Conservation (phyloP, 2,797 vertebrate species). For the Cephalopachus bancanus region DNA sequence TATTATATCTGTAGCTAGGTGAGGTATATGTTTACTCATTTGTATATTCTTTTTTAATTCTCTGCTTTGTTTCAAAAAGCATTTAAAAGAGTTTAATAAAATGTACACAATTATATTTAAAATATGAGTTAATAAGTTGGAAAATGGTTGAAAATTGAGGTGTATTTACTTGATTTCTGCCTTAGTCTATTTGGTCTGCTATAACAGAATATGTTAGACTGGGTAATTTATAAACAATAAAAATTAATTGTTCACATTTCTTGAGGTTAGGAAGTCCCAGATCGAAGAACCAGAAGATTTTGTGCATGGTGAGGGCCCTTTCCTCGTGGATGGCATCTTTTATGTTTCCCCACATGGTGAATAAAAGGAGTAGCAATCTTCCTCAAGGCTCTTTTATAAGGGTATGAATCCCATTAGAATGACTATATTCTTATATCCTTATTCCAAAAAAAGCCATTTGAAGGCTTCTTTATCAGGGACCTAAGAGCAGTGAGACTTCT, state of each 20-base stretch:
- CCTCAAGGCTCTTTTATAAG: neutral
- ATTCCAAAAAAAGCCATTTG: too few species aligned
- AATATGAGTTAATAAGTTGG: neutral
- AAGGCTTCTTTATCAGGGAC: neutral
- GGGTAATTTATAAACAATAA: neutral
- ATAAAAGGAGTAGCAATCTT: neutral
- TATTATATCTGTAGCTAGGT: neutral
- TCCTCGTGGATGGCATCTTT: neutral
- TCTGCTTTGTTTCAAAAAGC: neutral
- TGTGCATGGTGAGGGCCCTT: neutral
- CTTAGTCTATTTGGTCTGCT: neutral
- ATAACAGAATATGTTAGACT: neutral
- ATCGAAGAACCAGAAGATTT: neutral
- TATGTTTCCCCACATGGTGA: neutral
- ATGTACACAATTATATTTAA: conserved; percentile 29
- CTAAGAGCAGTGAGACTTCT: neutral
- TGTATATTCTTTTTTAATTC: neutral
- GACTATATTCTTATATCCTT: neutral
- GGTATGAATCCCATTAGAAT: neutral
- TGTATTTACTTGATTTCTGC: neutral
- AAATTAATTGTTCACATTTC: neutral
- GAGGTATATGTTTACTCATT: neutral
- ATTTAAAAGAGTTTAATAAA: conserved; percentile 13
- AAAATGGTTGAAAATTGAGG: neutral
- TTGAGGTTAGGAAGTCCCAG: neutral